A percentile compares a stretch with the other conserved stretches of the same genome.
These are phyloP conservation scores for Pitta sordida DNA, from an alignment of 2,113 vertebrate species.

Conservation along the genomic window DNA sequence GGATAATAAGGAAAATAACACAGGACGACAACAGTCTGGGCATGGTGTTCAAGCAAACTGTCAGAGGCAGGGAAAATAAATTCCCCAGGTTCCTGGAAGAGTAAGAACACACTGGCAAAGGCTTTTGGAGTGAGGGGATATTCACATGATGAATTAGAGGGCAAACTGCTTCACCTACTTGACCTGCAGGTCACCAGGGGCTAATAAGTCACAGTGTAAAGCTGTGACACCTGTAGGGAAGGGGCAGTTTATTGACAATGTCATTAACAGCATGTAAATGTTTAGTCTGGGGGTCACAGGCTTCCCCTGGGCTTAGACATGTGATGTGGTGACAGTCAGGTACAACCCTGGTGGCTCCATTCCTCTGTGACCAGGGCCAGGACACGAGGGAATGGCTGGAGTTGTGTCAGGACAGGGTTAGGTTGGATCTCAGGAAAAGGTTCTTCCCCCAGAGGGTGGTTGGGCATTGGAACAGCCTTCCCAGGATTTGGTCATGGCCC, in stretches of 20 bases:
- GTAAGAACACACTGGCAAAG: not conserved
- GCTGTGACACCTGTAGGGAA: fast-evolving
- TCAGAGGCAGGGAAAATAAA: not conserved
- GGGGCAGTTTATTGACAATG: not conserved
- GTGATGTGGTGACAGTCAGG: not conserved
- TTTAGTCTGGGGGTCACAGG: not conserved
- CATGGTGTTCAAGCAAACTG: not conserved
- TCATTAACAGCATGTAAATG: not conserved
- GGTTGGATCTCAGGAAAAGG: too few relatives aligned
- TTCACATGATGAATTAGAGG: not conserved
- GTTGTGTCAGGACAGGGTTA: fast-evolving
- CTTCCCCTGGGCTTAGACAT: not conserved
- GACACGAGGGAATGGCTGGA: fast-evolving
- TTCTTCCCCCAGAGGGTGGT: too few relatives aligned
- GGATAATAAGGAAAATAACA: not conserved
- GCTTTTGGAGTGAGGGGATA: not conserved
- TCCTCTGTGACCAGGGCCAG: not conserved
- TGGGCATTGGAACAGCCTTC: not conserved
- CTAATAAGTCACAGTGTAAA: not conserved
- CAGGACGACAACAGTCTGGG: not conserved
- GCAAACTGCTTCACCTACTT: not conserved
- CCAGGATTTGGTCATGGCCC: not conserved
- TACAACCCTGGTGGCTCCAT: not conserved
- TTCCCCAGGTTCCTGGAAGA: not conserved
- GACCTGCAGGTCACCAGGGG: not conserved